Evolutionary conservation across 2,888 invertebrate species (phyloP), one percentile per base, ranked within the genome.

Genomic region (Campaea margaritaria): DNA sequence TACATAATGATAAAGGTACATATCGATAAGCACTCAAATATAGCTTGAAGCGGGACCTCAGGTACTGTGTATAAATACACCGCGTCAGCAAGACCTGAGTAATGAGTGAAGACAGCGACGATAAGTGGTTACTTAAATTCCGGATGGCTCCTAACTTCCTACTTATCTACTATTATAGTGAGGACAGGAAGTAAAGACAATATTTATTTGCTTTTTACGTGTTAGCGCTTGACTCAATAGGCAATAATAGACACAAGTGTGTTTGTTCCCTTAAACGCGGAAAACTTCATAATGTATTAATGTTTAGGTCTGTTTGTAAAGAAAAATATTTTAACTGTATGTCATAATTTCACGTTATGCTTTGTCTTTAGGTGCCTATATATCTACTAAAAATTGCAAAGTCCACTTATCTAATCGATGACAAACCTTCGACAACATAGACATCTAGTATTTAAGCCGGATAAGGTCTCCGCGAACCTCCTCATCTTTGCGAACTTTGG

Each of bases 151-250:
- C 63, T 68, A 64, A 65, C 68, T 68, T 68, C 65, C 68, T 65
- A 64, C 65, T 68, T 68, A 68, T 65, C 64, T 60, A 53, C 55
- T 52, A 68, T 62, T 62, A 62, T 47, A 61, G 56, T 50, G 43
- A 60, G 52, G 58, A 60, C 63, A 65, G 67, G 63, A 65, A 61
- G 63, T 63, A 58, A 52, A 66, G 65, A 65, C 65, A 63, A 57
- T 59, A 63, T 63, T 65, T 65, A 63, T 62, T 63, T 65, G 58
- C 50, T 55, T 52, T 60, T 58, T 44, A 60, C 60, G 52, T 55
- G 58, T 65, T 63, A 57, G 54, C 53, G 13, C 42, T 48, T 46
- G 21, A 21, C 39, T 58, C 50, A 45, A 49, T 48, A 34, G 48
- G 52, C 45, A 51, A 45, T 51, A 50, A 45, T 10, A 31, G 31